phyloP scores from a whole-genome alignment of 2,113 vertebrate genomes.

The Colossoma macropomum region DNA sequence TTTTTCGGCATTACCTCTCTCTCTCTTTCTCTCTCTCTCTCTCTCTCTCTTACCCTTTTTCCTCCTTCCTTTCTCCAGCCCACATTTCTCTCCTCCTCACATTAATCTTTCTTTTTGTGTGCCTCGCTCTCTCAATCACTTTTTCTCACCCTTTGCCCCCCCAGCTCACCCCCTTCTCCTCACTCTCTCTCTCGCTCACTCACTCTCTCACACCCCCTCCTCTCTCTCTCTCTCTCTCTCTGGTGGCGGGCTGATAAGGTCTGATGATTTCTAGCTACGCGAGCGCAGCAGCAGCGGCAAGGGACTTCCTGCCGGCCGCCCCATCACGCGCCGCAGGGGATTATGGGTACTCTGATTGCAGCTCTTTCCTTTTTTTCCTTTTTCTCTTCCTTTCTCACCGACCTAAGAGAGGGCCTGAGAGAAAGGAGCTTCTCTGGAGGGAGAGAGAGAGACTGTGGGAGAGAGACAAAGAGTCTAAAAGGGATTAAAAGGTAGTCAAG shows the following conservation, averaged over 20 bases:
- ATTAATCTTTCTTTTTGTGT: slow-evolving; percentile 41
- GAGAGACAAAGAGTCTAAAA: slow-evolving; percentile 17
- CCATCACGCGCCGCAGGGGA: slow-evolving; percentile 59
- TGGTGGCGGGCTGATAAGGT: slow-evolving; percentile 79
- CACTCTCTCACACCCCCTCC: slow-evolving; percentile 69
- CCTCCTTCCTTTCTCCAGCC: slow-evolving; percentile 3
- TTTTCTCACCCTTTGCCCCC: neutral
- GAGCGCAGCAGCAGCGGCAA: slow-evolving; percentile 68
- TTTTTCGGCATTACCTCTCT: neutral
- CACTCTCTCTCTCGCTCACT: slow-evolving; percentile 62
- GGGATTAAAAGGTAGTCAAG: slow-evolving; percentile 35
- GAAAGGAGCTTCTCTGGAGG: neutral
- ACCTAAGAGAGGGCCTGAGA: neutral
- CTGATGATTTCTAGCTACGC: slow-evolving; percentile 87
- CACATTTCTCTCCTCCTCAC: neutral
- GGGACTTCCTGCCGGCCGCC: slow-evolving; percentile 74
- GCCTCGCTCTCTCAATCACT: slow-evolving; percentile 16
- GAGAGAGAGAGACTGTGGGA: slow-evolving; percentile 11
- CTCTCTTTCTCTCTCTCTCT: slow-evolving; percentile 44
- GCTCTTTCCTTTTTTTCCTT: neutral
- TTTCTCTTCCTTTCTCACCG: neutral
- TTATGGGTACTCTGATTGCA: slow-evolving; percentile 42
- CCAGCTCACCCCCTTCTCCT: slow-evolving; percentile 15
- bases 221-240: slow-evolving; percentile 61
- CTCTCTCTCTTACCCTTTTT: slow-evolving; percentile 47